These are phyloP conservation scores for Tipula lateralis DNA, from an alignment of 2,888 invertebrate species.

Conservation along the genomic window DNA sequence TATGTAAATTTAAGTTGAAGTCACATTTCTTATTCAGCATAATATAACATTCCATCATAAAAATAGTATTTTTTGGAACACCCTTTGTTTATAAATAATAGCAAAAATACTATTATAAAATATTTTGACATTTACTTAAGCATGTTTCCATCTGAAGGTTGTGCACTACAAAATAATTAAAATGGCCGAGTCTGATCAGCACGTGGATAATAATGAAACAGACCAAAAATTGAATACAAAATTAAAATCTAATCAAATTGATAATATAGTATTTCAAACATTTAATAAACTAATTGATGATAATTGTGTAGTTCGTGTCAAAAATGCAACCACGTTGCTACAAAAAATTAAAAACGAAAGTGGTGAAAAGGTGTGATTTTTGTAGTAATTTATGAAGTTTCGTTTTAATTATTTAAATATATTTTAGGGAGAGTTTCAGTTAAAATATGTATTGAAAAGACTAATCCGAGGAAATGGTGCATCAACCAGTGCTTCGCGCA, in stretches of 20 bases:
- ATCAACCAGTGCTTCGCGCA: slow-evolving; percentile 57
- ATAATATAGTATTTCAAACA: slow-evolving; percentile 39
- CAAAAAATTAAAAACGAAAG: slow-evolving; percentile 38
- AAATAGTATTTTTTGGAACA: not conserved
- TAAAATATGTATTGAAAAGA: slow-evolving; percentile 62
- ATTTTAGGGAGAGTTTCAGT: slow-evolving; percentile 51
- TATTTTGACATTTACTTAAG: not conserved
- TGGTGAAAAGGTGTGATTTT: slow-evolving; percentile 39
- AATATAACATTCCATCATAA: not conserved
- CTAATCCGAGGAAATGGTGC: slow-evolving; percentile 69
- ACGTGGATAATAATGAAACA: slow-evolving; percentile 27
- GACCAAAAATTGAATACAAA: not conserved
- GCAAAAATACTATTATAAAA: not conserved
- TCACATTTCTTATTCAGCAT: not conserved
- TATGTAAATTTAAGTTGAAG: too few species aligned
- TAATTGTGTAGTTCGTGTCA: slow-evolving; percentile 38
- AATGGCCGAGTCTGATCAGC: slow-evolving; percentile 20
- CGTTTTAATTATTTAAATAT: not conserved
- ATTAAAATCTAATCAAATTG: slow-evolving; percentile 36
- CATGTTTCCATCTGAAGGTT: not conserved
- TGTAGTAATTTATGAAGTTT: not conserved
- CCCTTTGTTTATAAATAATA: too few species aligned
- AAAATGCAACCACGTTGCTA: slow-evolving; percentile 39
- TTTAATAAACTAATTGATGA: slow-evolving; percentile 41
- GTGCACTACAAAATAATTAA: not conserved